These are phyloP conservation scores for Drosophila pachea DNA, from an alignment of 1,140 invertebrate genomes.

Conservation along the genomic window DNA sequence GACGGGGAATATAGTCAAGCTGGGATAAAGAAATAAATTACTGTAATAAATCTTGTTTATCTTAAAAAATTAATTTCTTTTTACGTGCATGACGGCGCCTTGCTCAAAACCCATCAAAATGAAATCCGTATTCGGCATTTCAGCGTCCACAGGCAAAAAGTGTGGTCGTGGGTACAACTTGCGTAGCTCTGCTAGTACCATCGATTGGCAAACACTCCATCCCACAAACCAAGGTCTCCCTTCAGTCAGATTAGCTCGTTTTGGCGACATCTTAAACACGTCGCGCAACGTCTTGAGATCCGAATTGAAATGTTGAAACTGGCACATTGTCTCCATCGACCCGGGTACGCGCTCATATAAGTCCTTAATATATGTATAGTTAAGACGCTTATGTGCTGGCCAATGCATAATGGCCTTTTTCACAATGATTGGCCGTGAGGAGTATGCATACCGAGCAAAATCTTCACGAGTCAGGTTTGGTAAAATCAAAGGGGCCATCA, in stretches of 20 bases:
- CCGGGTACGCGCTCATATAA: constrained; percentile 85
- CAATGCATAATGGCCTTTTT: constrained; percentile 88
- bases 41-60: constrained; percentile 8
- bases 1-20: constrained; percentile 93
- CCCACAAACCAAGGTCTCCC: constrained; percentile 93
- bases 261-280: constrained; percentile 87
- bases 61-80: constrained; percentile 56
- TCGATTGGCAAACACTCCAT: constrained; percentile 94
- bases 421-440: constrained; percentile 88
- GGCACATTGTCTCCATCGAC: constrained; percentile 88
- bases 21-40: constrained; percentile 78
- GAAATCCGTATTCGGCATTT: constrained; percentile 93
- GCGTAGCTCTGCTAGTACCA: constrained; percentile 86
- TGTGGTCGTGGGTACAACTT: constrained; percentile 89
- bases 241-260: constrained; percentile 82
- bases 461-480: constrained; percentile 84
- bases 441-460: constrained; percentile 87
- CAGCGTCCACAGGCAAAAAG: constrained; percentile 93
- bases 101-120: constrained; percentile 96
- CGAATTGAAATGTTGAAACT: constrained; percentile 94
- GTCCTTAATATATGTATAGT: constrained; percentile 87
- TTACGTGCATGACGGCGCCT: constrained; percentile 95
- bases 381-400: constrained; percentile 86
- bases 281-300: constrained; percentile 88
- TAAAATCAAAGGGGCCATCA: constrained; percentile 82